Conservation (phyloP, 2,113 vertebrate species). For the Pygoscelis adeliae region DNA sequence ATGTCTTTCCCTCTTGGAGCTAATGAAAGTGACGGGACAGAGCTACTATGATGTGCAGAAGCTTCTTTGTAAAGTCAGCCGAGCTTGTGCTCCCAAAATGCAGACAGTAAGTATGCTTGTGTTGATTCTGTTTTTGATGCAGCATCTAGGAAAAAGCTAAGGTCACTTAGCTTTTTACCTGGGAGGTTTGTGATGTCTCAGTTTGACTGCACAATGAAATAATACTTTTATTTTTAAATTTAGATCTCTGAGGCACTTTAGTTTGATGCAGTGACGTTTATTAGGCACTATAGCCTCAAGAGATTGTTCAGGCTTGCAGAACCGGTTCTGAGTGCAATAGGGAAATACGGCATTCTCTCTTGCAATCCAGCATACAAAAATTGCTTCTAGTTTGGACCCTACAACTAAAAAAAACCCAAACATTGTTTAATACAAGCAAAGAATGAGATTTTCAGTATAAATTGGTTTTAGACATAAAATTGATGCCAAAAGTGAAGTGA, state of each 20-base stretch:
- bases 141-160: neutral
- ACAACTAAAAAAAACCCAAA: neutral
- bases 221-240: neutral
- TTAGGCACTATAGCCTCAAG: neutral
- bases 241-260: neutral
- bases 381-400: neutral
- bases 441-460: neutral
- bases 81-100: conserved; percentile 80
- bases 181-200: neutral
- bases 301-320: neutral
- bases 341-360: neutral
- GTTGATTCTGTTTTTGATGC: neutral
- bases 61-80: conserved; percentile 76
- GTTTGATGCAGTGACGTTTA: neutral
- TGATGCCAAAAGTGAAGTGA: neutral
- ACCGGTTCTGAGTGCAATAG: neutral
- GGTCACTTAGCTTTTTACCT: neutral
- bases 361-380: neutral
- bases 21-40: conserved; percentile 81
- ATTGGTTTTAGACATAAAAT: neutral
- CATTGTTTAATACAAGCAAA: neutral
- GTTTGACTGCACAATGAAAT: neutral
- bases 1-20: conserved; percentile 77
- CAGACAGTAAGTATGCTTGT: conserved; percentile 71
- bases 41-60: conserved; percentile 74